phyloP scores from a whole-genome alignment of 2,797 vertebrate species.

The Poeciliopsis infans region DNA sequence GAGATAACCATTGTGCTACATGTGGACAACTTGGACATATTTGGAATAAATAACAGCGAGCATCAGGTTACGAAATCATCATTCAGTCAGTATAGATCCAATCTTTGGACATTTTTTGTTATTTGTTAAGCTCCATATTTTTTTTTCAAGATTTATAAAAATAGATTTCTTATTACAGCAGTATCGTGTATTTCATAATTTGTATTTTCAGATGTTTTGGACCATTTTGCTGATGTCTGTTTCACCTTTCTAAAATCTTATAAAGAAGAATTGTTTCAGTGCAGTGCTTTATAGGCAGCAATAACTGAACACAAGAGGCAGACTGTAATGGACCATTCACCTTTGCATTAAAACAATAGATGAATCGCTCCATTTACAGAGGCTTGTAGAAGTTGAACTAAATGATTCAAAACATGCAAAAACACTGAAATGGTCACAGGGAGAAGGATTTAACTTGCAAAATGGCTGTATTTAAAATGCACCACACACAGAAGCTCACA shows the following conservation, averaged over 20 bases:
- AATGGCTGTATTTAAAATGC: constrained; percentile 30
- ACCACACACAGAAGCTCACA: constrained; percentile 20
- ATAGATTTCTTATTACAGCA: constrained; percentile 55
- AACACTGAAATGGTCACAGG: constrained; percentile 33
- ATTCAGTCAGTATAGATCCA: constrained; percentile 32
- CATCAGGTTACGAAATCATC: constrained; percentile 33
- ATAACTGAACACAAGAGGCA: constrained; percentile 4
- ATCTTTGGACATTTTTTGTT: constrained; percentile 45
- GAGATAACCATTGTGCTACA: constrained; percentile 53
- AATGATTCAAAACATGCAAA: constrained; percentile 56
- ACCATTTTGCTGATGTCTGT: constrained; percentile 15
- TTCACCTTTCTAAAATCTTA: not conserved
- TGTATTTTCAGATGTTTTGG: constrained; percentile 36
- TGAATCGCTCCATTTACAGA: constrained; percentile 18
- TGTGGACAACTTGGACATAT: constrained; percentile 33
- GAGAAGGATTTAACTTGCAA: constrained; percentile 51
- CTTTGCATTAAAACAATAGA: constrained; percentile 13
- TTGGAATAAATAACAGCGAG: constrained; percentile 67
- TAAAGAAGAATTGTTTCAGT: constrained; percentile 8
- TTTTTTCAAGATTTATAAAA: constrained; percentile 7
- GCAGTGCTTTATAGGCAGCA: constrained; percentile 4
- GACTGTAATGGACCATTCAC: constrained; percentile 15
- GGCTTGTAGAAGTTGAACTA: constrained; percentile 16
- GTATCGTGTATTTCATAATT: constrained; percentile 36
- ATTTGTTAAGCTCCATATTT: constrained; percentile 34